Conservation (phyloP, 2,797 vertebrate genomes). For the Pipistrellus kuhlii region DNA sequence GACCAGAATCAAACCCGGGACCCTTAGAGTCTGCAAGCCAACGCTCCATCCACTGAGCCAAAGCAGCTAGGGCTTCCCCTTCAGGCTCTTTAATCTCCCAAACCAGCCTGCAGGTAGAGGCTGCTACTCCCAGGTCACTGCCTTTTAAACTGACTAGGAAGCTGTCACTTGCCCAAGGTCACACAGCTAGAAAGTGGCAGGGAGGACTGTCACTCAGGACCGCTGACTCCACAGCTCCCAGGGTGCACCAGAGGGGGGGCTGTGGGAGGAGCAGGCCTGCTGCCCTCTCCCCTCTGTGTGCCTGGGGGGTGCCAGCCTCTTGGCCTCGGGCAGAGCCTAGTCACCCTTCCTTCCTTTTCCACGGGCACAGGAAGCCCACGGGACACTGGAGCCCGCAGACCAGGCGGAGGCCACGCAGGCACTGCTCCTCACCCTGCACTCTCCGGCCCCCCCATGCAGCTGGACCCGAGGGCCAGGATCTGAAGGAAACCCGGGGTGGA, state of each 20-base stretch:
- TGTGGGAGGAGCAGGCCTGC: not conserved
- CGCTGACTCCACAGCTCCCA: not conserved
- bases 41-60: too few relatives aligned
- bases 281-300: not conserved
- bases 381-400: not conserved
- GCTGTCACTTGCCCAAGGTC: not conserved
- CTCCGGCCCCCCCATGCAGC: not conserved
- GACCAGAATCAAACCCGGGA: too few relatives aligned
- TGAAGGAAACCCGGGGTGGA: not conserved
- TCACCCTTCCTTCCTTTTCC: not conserved
- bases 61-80: not conserved
- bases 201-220: not conserved
- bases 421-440: not conserved
- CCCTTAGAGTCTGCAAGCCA: too few relatives aligned
- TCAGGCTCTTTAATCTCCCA: not conserved
- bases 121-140: not conserved
- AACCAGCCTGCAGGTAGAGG: not conserved
- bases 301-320: not conserved
- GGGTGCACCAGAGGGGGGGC: not conserved
- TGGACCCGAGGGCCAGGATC: not conserved
- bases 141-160: slow-evolving; percentile 10
- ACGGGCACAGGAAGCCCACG: not conserved
- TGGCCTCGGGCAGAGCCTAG: not conserved
- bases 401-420: not conserved
- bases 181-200: not conserved